Base-by-base conservation (phyloP, 2,113 vertebrate species). In the Corythaeola cristata region DNA sequence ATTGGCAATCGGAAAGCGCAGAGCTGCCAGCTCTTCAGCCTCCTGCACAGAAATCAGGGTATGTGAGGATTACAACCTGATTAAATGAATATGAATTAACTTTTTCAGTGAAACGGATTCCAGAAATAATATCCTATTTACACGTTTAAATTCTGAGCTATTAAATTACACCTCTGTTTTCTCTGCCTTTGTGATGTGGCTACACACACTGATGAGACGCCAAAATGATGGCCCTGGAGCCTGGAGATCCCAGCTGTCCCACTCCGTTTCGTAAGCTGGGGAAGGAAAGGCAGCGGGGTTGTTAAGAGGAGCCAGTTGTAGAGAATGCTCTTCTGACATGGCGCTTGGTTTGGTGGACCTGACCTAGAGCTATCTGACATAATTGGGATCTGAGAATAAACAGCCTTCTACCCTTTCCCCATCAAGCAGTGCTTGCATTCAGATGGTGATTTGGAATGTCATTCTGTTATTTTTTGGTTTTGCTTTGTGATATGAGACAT, bases 11-110 rank as follows among this genome's bases (percentile, higher is more conserved):
- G 4, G 67, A 95, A 50, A 28, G 37, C 88, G 60, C 2, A 5
- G 68, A 86, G 73, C 68, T 95, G 86, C 91, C 85, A 96, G 66
- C 44, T 94, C 58, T 79, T 82, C 62, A 69, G 69, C 75, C 84
- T 94, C 0, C 0, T 88, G 86, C 62, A 85, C 20, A 66, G 83
- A 91, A 92, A 92, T 87, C 62, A 58, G 90, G 67, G 35, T 92
- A 35, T 82, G 39, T 79, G 80, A 64, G 45, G 37, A 11, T 86
- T 82, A 78, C 49, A 62, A 75, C 58, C 53, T 64, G 76, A 87
- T 85, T 92, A 93, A 93, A 93, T 89, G n/a, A 75, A 58, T 52
- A 50, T 58, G 37, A 89, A 82, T 78, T 16, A 82, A 78, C 22
- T 73, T 95, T 69, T 94, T 52, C 68, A 89, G n/a, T 72, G 53